Base-by-base conservation (phyloP, 2,888 invertebrate genomes). In the Drosophila ustulata region DNA sequence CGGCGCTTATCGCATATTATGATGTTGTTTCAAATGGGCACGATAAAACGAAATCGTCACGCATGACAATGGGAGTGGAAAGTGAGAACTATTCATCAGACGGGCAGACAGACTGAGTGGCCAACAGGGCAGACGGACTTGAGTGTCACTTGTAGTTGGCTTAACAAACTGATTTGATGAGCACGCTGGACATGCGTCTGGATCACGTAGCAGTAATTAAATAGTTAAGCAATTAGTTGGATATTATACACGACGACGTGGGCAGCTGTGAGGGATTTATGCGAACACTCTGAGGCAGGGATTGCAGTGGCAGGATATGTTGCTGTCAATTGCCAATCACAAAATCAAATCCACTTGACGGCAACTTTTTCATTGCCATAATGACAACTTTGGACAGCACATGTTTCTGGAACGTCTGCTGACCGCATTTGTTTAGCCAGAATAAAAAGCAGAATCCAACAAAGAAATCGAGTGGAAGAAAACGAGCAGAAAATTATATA, bases 91-190 rank as follows among this genome's bases (percentile, higher is more conserved):
- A 64, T 32, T 43, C 50, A 71, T 58, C 55, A 66, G 52, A 4
- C 51, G n/a, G 13, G 23, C 45, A 30, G 43, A 50, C 9, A 23
- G 37, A 37, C 5, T 30, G 30, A 37, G 37, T 18, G 43, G 45
- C 26, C 4, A 39, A 51, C 41, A 37, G 23, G 59, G 39, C 26
- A 41, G 55, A 55, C 46, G 32, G 30, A 41, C 47, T 26, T 46
- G 41, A 41, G 58, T 59, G 55, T 5, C 46, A 41, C 63, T 47
- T 50, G 58, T 52, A 69, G 78, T 47, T 73, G 66, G 79, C 71
- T 67, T 71, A 71, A 69, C 68, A 84, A 67, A 61, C 69, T 72
- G 83, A 77, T 81, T 79, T 83, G 79, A 79, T 71, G 83, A 58
- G 46, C 52, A 50, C 30, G 49, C 51, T 53, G 63, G 57, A 23